These are phyloP conservation scores for Rhynchonycteris naso DNA, from an alignment of 2,797 vertebrate species.

Conservation along the genomic window DNA sequence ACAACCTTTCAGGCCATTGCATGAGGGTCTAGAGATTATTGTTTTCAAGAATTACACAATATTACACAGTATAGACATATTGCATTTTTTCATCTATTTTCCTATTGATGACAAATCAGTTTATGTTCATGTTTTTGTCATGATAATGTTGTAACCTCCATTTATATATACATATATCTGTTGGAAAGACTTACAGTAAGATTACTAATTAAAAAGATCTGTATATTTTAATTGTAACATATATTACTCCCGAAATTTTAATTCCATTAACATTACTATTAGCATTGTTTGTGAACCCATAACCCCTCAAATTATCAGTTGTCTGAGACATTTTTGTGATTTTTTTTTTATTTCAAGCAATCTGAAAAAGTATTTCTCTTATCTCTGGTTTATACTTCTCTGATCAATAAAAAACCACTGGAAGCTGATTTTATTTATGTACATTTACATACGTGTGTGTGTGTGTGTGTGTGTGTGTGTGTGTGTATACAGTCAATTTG, in stretches of 20 bases:
- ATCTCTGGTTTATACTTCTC: not conserved
- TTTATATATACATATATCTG: not conserved
- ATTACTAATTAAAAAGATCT: not conserved
- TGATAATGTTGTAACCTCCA: not conserved
- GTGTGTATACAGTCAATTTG: not conserved
- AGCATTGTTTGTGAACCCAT: not conserved
- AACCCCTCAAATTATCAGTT: not conserved
- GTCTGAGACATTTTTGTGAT: not conserved
- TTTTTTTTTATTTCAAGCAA: not conserved
- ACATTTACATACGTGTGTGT: not conserved
- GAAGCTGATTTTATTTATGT: not conserved
- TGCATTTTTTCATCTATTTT: not conserved
- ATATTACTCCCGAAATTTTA: not conserved
- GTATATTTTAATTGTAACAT: not conserved
- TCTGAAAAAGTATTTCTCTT: not conserved
- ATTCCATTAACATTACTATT: not conserved
- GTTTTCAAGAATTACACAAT: not conserved
- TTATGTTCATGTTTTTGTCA: not conserved
- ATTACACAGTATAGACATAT: not conserved
- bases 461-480: too few relatives aligned
- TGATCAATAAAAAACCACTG: not conserved
- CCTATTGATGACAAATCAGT: not conserved
- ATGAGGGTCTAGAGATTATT: not conserved
- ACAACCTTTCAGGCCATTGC: not conserved
- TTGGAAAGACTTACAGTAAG: not conserved